phyloP scores from a whole-genome alignment of 2,797 vertebrate genomes.

The Vireo griseus region DNA sequence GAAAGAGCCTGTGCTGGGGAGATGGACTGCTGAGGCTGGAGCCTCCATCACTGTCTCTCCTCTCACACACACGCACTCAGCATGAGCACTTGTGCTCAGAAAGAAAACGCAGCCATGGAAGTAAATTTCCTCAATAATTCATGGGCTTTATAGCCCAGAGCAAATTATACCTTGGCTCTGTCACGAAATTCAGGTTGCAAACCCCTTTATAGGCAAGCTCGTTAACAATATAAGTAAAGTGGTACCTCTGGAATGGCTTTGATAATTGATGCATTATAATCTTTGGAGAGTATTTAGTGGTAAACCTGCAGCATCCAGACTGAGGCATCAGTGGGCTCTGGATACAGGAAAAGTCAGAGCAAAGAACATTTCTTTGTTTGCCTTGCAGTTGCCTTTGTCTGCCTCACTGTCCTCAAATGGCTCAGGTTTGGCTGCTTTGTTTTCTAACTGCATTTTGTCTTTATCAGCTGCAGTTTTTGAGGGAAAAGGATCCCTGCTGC shows the following conservation, averaged over 20 bases:
- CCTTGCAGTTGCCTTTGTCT: not conserved
- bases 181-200: constrained; percentile 38
- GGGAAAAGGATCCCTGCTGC: not conserved
- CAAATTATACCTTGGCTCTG: constrained; percentile 54
- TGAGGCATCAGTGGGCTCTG: not conserved
- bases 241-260: not conserved
- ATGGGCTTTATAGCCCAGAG: constrained; percentile 39
- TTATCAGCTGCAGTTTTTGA: not conserved
- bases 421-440: not conserved
- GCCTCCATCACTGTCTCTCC: not conserved
- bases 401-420: not conserved
- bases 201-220: constrained; percentile 35
- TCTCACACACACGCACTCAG: not conserved
- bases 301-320: constrained; percentile 17
- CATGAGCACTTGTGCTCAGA: not conserved
- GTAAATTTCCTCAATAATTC: constrained; percentile 63
- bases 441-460: not conserved
- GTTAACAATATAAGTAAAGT: constrained; percentile 25
- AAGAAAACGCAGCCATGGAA: constrained; percentile 27
- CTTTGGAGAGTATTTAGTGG: constrained; percentile 27
- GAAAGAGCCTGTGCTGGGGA: not conserved
- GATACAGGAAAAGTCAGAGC: not conserved
- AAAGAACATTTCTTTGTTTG: not conserved
- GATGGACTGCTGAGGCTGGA: not conserved
- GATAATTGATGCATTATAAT: constrained; percentile 16